Conservation (phyloP, 2,888 invertebrate genomes). For the Drosophila mercatorum region DNA sequence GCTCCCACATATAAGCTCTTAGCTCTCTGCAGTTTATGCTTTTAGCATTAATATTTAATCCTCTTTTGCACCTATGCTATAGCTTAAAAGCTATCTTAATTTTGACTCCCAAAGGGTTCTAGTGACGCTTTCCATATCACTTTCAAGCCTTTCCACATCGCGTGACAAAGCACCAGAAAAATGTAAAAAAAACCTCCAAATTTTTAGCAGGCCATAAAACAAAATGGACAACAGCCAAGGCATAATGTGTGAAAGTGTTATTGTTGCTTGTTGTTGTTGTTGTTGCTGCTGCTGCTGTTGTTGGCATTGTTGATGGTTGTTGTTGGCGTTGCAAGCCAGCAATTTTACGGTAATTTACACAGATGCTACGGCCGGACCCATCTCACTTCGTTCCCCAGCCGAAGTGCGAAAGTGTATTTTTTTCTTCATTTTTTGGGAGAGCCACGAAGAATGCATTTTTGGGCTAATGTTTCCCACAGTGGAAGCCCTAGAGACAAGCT, state of each 20-base stretch:
- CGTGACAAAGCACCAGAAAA: constrained; percentile 31
- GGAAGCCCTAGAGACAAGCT: constrained; percentile 17
- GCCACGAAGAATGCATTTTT: constrained; percentile 56
- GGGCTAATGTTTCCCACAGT: constrained; percentile 46
- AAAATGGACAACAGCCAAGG: constrained; percentile 60
- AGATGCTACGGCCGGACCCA: constrained; percentile 39
- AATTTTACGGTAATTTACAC: constrained; percentile 63
- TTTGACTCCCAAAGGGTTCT: constrained; percentile 5
- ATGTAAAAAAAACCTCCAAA: constrained; percentile 26
- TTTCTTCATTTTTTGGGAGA: not conserved
- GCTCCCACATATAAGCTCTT: too few relatives aligned
- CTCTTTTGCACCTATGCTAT: not conserved
- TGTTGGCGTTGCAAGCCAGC: constrained; percentile 53
- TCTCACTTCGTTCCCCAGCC: constrained; percentile 5
- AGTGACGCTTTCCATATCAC: constrained; percentile 8
- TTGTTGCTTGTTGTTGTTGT: constrained; percentile 36
- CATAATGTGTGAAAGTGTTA: constrained; percentile 76
- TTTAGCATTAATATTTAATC: not conserved
- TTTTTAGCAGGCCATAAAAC: constrained; percentile 71
- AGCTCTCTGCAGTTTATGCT: too few relatives aligned
- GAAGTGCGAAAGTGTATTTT: constrained; percentile 54
- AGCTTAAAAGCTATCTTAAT: not conserved
- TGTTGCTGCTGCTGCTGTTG: constrained; percentile 60
- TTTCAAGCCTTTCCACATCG: constrained; percentile 8
- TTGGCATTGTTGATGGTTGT: constrained; percentile 48